Base-by-base conservation (phyloP, 2,888 invertebrate genomes). In the Agonopterix arenella region DNA sequence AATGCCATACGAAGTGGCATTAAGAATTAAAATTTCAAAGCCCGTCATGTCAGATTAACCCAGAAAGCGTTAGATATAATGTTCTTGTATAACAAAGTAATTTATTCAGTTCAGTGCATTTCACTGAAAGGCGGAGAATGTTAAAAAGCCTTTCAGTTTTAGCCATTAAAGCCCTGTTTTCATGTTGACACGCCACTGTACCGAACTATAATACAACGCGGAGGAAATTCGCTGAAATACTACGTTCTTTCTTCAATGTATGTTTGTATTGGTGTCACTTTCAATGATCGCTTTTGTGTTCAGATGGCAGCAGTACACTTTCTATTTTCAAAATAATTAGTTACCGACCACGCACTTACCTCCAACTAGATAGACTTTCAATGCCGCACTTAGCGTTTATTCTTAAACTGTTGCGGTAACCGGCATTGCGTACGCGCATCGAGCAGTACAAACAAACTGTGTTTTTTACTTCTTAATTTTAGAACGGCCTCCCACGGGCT, bases 401-500 rank as follows among this genome's bases (percentile, higher is more conserved):
- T 77, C 73, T 77, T 72, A 66, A 76, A 74, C 68, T 65, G 68
- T 76, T 80, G 80, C 70, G 64, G 67, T 73, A 78, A 75, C 66
- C 58, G 53, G 57, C 69, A 63, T 75, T 80, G 76, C 76, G 80
- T 71, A 73, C 64, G 69, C 68, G 67, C 13, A 13, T 13, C 13
- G 13, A 13, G 13, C 67, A 61, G 59, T 56, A 58, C 69, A 68
- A 75, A 74, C 72, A 71, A 73, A 74, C 67, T 68, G 67, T 66
- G 74, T 80, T 76, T 77, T 76, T 76, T 60, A 28, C 71, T 66
- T 73, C 57, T 70, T 76, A 79, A 77, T 78, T 80, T 83, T 82
- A 80, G 82, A 81, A 74, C 76, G 78, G 71, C 86, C 83, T 82
- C 88, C 86, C 84, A 85, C 88, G 69, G 76, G 76, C 70, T 63